Evolutionary conservation across 1,140 invertebrate species (phyloP).

Genomic region (Vanessa tameamea): DNA sequence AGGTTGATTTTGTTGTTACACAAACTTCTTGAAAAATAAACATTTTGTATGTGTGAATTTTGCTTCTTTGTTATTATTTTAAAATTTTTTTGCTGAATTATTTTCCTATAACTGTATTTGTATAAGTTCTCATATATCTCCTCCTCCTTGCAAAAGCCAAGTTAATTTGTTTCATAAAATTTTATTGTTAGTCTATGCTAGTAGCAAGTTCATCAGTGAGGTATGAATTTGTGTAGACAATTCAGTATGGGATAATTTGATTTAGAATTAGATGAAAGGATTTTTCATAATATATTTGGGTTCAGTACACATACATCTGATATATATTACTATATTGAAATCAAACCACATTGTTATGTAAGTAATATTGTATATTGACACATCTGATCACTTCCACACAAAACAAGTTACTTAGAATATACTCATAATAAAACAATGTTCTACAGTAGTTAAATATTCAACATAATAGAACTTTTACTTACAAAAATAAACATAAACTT

Average conservation of each 20-base stretch:
- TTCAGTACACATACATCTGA: constrained; percentile 9
- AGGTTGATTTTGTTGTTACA: constrained; percentile 81
- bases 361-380: constrained; percentile 79
- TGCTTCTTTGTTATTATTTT: constrained; percentile 58
- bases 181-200: no score
- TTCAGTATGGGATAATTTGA: background rate
- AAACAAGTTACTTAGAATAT: constrained; percentile 77
- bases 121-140: constrained; percentile 8
- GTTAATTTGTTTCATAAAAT: background rate
- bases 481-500: constrained; percentile 65
- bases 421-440: constrained; percentile 75
- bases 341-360: constrained; percentile 61
- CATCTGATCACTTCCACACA: constrained; percentile 75
- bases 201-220: no score
- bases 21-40: constrained; percentile 80
- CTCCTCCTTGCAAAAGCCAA: constrained; percentile 16
- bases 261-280: background rate
- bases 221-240: constrained; percentile 1
- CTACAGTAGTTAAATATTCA: constrained; percentile 69
- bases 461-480: constrained; percentile 73
- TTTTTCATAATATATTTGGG: background rate
- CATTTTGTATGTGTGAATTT: constrained; percentile 79
- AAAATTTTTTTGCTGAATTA: constrained; percentile 34
- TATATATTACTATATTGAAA: constrained; percentile 36
- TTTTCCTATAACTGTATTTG: constrained; percentile 5